These are phyloP conservation scores for Drosophila acutilabella DNA, from an alignment of 2,888 invertebrate genomes.

Conservation along the genomic window DNA sequence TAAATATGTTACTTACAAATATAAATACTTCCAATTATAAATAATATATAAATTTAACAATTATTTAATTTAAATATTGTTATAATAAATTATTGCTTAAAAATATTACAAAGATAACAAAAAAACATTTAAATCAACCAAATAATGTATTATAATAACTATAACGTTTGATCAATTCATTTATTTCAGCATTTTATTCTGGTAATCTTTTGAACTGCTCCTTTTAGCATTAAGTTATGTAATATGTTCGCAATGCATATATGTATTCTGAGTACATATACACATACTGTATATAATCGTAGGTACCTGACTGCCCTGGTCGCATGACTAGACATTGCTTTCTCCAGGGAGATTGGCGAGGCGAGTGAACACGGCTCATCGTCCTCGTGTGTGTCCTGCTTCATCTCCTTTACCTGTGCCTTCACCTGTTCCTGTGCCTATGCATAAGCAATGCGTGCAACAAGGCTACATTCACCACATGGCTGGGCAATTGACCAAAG, in stretches of 20 bases:
- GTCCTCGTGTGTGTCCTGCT: slow-evolving; percentile 4
- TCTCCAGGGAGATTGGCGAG: slow-evolving; percentile 52
- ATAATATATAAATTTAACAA: too few relatives aligned
- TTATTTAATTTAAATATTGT: too few relatives aligned
- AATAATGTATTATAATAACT: too few relatives aligned
- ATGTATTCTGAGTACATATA: slow-evolving; percentile 14
- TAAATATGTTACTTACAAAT: too few relatives aligned
- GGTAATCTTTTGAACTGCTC: slow-evolving; percentile 33
- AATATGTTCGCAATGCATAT: slow-evolving; percentile 40
- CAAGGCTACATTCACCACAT: slow-evolving; percentile 62
- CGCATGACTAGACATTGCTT: slow-evolving; percentile 69
- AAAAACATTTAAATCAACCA: too few relatives aligned
- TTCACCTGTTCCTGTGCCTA: slow-evolving; percentile 43
- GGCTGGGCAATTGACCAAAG: slow-evolving; percentile 70
- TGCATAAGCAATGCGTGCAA: slow-evolving; percentile 69
- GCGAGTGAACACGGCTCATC: slow-evolving; percentile 26
- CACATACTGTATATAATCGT: neutral
- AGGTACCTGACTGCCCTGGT: slow-evolving; percentile 31
- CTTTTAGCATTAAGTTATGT: slow-evolving; percentile 13
- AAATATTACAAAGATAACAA: too few relatives aligned
- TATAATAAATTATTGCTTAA: too few relatives aligned
- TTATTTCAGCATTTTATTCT: too few relatives aligned
- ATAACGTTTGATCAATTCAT: too few relatives aligned
- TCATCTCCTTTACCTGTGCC: too few relatives aligned
- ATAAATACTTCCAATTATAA: too few relatives aligned